phyloP scores from a whole-genome alignment of 2,888 invertebrate genomes.

The Pammene fasciana region DNA sequence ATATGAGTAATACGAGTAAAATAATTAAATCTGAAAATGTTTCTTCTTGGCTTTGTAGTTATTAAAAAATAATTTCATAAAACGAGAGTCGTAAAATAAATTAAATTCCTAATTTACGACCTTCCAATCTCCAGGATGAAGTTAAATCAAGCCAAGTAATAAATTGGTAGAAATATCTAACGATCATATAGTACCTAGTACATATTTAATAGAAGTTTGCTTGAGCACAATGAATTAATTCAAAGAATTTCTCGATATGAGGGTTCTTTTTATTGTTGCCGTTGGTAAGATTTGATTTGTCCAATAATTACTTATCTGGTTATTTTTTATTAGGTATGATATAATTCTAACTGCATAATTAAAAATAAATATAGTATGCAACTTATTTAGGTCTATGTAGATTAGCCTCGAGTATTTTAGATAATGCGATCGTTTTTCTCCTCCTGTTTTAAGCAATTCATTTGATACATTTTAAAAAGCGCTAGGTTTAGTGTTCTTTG shows the following conservation, averaged over 20 bases:
- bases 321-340: not conserved
- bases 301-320: not conserved
- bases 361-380: no score
- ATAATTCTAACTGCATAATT: no score
- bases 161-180: conserved; percentile 29
- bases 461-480: no score
- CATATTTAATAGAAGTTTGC: not conserved
- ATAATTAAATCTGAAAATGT: not conserved
- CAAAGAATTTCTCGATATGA: conserved; percentile 16
- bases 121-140: conserved; percentile 19
- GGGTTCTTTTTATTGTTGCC: not conserved
- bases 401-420: not conserved
- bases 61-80: conserved; percentile 15
- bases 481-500: no score
- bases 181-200: conserved; percentile 17
- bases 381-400: no score
- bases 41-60: not conserved
- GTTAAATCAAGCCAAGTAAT: conserved; percentile 16
- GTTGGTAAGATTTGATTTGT: conserved; percentile 19
- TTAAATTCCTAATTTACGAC: conserved; percentile 39
- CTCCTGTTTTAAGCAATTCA: no score
- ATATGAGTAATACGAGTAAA: not conserved
- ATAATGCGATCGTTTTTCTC: no score
- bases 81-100: conserved; percentile 29
- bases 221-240: conserved; percentile 13